phyloP scores from a whole-genome alignment of 2,888 invertebrate genomes.

The Erpobdella octoculata region DNA sequence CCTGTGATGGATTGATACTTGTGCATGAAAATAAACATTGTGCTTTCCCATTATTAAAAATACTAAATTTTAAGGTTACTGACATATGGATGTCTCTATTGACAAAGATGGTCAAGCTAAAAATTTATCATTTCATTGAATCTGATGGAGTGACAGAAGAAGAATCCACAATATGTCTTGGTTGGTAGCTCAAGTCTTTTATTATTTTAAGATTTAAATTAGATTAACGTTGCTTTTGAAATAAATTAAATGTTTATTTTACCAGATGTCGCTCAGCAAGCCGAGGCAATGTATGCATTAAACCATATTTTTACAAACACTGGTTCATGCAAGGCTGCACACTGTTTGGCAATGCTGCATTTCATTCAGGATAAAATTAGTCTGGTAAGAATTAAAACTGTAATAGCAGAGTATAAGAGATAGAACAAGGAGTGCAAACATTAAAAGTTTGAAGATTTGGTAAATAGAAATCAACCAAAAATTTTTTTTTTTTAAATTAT shows the following conservation, averaged over 20 bases:
- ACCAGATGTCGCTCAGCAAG: conserved; percentile 14
- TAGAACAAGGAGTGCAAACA: too few species aligned
- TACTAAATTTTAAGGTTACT: conserved; percentile 16
- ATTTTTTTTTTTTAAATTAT: too few species aligned
- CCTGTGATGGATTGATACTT: too few species aligned
- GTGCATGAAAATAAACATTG: too few species aligned
- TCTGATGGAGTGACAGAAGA: background rate
- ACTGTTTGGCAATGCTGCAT: conserved; percentile 21
- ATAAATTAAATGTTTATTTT: background rate
- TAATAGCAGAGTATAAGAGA: too few species aligned
- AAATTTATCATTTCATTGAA: conserved; percentile 16
- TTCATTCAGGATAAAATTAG: conserved; percentile 19
- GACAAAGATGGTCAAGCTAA: conserved; percentile 18
- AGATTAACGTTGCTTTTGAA: background rate
- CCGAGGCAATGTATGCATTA: conserved; percentile 18
- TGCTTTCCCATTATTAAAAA: too few species aligned
- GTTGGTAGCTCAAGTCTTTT: background rate
- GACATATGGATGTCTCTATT: conserved; percentile 24
- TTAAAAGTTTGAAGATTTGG: too few species aligned
- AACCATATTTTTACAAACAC: conserved; percentile 15
- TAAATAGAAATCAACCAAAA: too few species aligned
- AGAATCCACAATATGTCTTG: conserved; percentile 9
- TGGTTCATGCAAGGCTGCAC: conserved; percentile 15
- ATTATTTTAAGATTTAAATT: background rate
- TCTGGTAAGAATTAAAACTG: too few species aligned